phyloP scores from a whole-genome alignment of 1,140 invertebrate genomes.

The Pseudobourletiella spinata region DNA sequence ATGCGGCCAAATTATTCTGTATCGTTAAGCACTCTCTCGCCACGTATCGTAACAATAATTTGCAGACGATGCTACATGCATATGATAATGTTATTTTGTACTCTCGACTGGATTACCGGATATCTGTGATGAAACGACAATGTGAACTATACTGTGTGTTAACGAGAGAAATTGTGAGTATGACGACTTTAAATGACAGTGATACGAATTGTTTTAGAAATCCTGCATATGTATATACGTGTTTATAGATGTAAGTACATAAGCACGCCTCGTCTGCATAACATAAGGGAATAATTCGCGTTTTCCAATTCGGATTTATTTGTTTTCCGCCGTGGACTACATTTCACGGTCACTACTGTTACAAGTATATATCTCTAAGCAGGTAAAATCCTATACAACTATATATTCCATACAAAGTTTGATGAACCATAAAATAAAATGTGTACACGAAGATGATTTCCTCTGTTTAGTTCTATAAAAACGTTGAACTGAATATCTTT shows the following conservation, averaged over 20 bases:
- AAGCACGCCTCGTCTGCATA: neutral
- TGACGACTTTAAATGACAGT: neutral
- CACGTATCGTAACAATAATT: neutral
- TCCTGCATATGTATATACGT: neutral
- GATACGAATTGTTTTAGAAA: neutral
- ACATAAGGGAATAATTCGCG: neutral
- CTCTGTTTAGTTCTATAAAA: neutral
- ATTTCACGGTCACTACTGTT: too few species aligned
- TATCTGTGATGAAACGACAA: neutral
- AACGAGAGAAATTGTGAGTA: neutral
- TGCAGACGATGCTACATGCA: neutral
- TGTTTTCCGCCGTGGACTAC: too few species aligned
- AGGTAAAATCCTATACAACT: too few species aligned
- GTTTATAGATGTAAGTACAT: neutral
- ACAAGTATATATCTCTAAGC: too few species aligned
- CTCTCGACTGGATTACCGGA: too few species aligned
- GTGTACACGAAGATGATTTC: too few species aligned
- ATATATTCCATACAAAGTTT: too few species aligned
- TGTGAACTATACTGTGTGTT: too few species aligned
- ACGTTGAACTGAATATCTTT: neutral
- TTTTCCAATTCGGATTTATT: neutral
- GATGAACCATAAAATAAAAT: too few species aligned
- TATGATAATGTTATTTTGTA: neutral
- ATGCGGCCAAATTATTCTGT: constrained; percentile 3
- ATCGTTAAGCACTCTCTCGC: too few species aligned